Conservation (phyloP, 2,113 vertebrate genomes). For the Pseudorasbora parva region DNA sequence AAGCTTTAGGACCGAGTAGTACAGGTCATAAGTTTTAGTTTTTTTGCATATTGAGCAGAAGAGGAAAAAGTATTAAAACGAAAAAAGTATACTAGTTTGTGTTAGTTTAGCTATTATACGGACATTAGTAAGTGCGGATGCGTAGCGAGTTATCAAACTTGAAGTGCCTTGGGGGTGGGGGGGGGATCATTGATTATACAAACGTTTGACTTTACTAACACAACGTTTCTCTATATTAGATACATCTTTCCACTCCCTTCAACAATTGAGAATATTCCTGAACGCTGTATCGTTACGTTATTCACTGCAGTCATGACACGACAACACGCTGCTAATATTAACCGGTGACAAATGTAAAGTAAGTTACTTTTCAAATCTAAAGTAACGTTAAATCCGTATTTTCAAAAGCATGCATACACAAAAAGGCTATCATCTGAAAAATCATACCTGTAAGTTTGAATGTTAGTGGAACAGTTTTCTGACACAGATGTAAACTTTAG, state of each 20-base stretch:
- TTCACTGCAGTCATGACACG: not conserved
- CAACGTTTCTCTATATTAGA: not conserved
- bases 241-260: not conserved
- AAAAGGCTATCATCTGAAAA: not conserved
- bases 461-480: not conserved
- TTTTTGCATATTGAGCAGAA: not conserved
- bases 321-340: not conserved
- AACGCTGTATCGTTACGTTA: not conserved
- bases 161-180: not conserved
- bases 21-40: not conserved
- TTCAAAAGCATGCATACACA: not conserved
- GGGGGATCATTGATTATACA: too few relatives aligned
- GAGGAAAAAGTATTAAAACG: not conserved
- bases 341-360: not conserved
- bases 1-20: not conserved
- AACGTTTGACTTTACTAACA: not conserved
- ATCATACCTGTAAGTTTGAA: conserved; percentile 2
- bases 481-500: not conserved
- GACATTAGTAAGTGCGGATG: not conserved
- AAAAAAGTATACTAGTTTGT: not conserved
- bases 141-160: not conserved
- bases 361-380: not conserved
- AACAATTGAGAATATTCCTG: not conserved
- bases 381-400: not conserved
- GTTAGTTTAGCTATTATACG: not conserved